Evolutionary conservation across 2,797 vertebrate genomes (phyloP), one percentile per base, ranked within the genome.

Genomic region (Numenius phaeopus): DNA sequence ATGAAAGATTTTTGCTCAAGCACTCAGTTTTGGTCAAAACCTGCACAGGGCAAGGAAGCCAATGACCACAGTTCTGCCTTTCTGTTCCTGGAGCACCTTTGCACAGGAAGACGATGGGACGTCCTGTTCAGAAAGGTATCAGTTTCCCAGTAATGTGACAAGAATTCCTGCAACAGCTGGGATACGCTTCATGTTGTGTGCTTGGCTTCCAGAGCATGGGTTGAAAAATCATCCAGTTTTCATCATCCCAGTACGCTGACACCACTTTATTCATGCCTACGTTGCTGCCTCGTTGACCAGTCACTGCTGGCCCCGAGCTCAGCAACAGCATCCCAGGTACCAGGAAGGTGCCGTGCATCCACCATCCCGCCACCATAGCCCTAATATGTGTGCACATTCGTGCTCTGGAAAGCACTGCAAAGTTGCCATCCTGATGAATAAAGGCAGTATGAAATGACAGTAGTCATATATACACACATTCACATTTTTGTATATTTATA

Each of bases 321-420:
- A 23, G 30, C 27, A 17, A 32, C 10, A 58, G 39, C 58, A 16
- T 4, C 5, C 24, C 59, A 59, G n/a, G 4, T 30, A 32, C 16
- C 1, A 1, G 19, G 47, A 62, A 57, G 19, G 26, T 37, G 42
- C 27, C 2, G 0, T 1, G 7, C 11, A 2, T 5, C 22, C 7
- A 5, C 34, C 4, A 6, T 32, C 42, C 44, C 42, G 44, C 21
- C 47, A 20, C 8, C 8, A 1, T 21, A 50, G 37, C 49, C 10
- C 0, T 13, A 26, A 30, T 5, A 26, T 11, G 32, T 3, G 8
- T 1, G 5, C 5, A 2, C 0, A 3, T 32, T 19, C 58, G 2
- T 2, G 29, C 34, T 5, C 18, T 2, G 0, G 7, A 42, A 55
- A 29, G 24, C 78, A 12, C 16, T 11, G 10, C 7, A 0, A n/a